These are phyloP conservation scores for Drosophila jambulina DNA, from an alignment of 1,140 invertebrate species.

Conservation along the genomic window DNA sequence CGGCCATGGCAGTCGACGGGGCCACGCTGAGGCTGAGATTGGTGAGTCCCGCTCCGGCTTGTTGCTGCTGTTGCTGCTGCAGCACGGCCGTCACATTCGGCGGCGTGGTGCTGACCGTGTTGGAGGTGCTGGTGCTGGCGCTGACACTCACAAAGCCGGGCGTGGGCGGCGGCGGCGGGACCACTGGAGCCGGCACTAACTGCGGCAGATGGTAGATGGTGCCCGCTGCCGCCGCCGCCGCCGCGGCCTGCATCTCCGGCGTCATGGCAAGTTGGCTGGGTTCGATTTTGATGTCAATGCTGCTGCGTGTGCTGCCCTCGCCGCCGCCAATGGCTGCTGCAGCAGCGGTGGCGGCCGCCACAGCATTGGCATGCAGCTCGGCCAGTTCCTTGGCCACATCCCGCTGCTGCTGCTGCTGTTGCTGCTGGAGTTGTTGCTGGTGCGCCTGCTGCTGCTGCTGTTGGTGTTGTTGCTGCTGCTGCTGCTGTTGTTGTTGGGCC, in stretches of 20 bases:
- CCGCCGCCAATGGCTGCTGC: constrained; percentile 36
- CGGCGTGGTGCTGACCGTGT: constrained; percentile 52
- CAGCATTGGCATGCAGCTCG: constrained; percentile 63
- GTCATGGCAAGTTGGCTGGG: constrained; percentile 54
- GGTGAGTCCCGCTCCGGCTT: constrained; percentile 14
- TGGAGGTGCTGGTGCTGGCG: constrained; percentile 43
- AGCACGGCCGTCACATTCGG: constrained; percentile 35
- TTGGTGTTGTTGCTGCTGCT: constrained; percentile 54
- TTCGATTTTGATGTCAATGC: constrained; percentile 72
- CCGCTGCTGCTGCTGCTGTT: constrained; percentile 50
- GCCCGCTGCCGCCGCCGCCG: constrained; percentile 54
- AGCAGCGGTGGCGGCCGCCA: constrained; percentile 51
- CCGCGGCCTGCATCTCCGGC: constrained; percentile 61
- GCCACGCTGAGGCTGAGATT: constrained; percentile 41
- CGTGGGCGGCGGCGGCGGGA: constrained; percentile 52
- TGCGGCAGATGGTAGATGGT: constrained; percentile 74
- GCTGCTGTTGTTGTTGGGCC: constrained; percentile 49
- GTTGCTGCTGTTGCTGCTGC: constrained; percentile 52
- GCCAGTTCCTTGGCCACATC: constrained; percentile 64
- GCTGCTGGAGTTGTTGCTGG: constrained; percentile 29
- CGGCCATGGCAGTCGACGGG: constrained; percentile 29
- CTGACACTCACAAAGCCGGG: constrained; percentile 52
- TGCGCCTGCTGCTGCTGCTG: constrained; percentile 44
- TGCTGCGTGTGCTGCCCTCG: constrained; percentile 50
- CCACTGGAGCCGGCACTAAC: constrained; percentile 49